Evolutionary conservation across 2,888 invertebrate species (phyloP), one percentile per base, ranked within the genome.

Genomic region (Baccha elongata): DNA sequence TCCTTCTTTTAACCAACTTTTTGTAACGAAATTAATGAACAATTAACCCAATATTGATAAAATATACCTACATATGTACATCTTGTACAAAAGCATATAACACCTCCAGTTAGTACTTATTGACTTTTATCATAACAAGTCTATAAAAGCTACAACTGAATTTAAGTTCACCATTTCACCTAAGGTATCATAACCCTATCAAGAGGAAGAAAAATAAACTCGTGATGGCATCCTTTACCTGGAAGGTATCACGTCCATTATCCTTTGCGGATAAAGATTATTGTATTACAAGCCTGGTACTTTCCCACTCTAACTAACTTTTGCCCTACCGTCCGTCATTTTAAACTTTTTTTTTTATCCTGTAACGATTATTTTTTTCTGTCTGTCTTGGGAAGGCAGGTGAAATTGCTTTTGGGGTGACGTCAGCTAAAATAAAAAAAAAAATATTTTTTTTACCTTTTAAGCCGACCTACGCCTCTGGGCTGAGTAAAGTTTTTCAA

Each of bases 371-470:
- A 15, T 52, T 11, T 23, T 17, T 42, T 17, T 58, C 13, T 19
- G 2, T 23, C 26, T 26, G 2, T 15, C 7, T 11, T 44, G 21
- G 19, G 21, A 32, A 32, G 44, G 42, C 29, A 29, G 71, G 71
- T 42, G n/a, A 76, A 71, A 69, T 76, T 58, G 64, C 76, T 71
- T 71, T 44, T 48, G 50, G 58, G 55, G 50, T 65, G 50, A 64
- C 55, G 55, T 72, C 71, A 78, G 40, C 65, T 53, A 1, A 19
- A 50, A 26, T 32, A 29, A 48, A 52, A 44, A 52, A 44, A 64
- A 37, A 17, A 37, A 19, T 8, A 17, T 19, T 32, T 32, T 32
- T 58, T n/a, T 42, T 60, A 42, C 26, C 42, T 60, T 60, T 60
- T 60, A 60, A 60, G 44, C 11, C 44, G 13, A 42, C 40, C 26